Evolutionary conservation across 2,797 vertebrate genomes (phyloP), one percentile per base, ranked within the genome.

Genomic region (Decapterus maruadsi): DNA sequence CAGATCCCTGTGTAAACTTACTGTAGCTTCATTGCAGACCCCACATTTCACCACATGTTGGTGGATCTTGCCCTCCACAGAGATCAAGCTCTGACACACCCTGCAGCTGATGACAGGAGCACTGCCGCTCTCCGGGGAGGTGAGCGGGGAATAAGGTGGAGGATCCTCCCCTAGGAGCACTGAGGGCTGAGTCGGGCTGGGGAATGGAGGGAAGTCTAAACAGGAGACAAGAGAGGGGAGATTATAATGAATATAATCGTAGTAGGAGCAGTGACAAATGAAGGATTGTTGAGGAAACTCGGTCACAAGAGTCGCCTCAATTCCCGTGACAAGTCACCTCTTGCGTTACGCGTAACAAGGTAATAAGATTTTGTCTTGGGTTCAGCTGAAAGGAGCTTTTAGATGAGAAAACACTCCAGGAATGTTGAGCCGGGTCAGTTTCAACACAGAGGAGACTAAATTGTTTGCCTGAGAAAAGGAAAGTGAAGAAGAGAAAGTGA

Each of bases 21-120:
- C 97, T 77, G 97, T 98, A 43, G 97, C 97, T 93, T 98, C 97
- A 56, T 98, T 97, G 93, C 97, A 98, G 81, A 97, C 95, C 1
- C 96, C 96, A 73, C 97, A 98, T 91, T 98, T 98, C 61, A 98
- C 97, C 80, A 98, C 97, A 4, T 98, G 95, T 69, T 96, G 95
- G 81, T 95, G 95, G 84, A 94, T 93, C 90, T 96, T 96, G 2
- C 95, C 95, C 91, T 98, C 97, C 75, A 98, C 97, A 4, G 96
- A 97, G 92, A 98, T 98, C 82, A 96, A 94, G 66, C 96, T 97
- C 92, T 98, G 97, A 90, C 97, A 98, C 48, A 98, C 97, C 36
- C 97, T 93, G 90, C 97, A 98, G 89, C 90, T 97, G 92, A 98
- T 97, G 77, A 97, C 95, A 8, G 97, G 97, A 36, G 96, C 95